Evolutionary conservation across 2,888 invertebrate genomes (phyloP).

Genomic region (Macaria notata): DNA sequence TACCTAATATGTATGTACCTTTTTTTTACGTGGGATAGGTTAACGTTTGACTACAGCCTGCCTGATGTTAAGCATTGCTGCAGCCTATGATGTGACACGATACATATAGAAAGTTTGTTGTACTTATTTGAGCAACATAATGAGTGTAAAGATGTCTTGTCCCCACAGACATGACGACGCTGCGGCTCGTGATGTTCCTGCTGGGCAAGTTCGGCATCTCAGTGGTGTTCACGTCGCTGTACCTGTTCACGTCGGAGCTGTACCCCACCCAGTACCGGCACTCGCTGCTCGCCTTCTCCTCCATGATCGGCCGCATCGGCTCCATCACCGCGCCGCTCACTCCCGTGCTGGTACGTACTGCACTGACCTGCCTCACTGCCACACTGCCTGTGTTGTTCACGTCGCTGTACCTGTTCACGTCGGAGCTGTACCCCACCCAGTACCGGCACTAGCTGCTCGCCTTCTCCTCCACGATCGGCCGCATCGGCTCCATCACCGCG

Average conservation of each 20-base stretch:
- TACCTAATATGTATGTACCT: too few species aligned
- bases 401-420: slow-evolving; percentile 85
- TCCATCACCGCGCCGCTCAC: too few species aligned
- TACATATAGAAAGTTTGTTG: too few species aligned
- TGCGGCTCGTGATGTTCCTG: slow-evolving; percentile 77
- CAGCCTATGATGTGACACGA: too few species aligned
- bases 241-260: slow-evolving; percentile 86
- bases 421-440: slow-evolving; percentile 88
- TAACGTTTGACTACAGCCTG: too few species aligned
- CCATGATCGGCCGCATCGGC: slow-evolving; percentile 88
- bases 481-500: slow-evolving; percentile 86
- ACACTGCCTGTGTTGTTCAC: too few species aligned
- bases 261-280: slow-evolving; percentile 87
- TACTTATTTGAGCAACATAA: too few species aligned
- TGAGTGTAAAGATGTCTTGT: too few species aligned
- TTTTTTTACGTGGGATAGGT: too few species aligned
- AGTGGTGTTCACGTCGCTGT: slow-evolving; percentile 84
- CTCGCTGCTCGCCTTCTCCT: slow-evolving; percentile 85
- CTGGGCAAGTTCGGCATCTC: slow-evolving; percentile 86
- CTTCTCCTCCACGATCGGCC: slow-evolving; percentile 87
- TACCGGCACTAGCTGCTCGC: slow-evolving; percentile 85
- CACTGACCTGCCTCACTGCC: not conserved
- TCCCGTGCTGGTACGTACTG: too few species aligned
- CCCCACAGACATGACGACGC: slow-evolving; percentile 47
- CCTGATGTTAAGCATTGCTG: too few species aligned